Evolutionary conservation across 2,113 vertebrate species (phyloP), one percentile per base, ranked within the genome.

Genomic region (Nannospalax galili): DNA sequence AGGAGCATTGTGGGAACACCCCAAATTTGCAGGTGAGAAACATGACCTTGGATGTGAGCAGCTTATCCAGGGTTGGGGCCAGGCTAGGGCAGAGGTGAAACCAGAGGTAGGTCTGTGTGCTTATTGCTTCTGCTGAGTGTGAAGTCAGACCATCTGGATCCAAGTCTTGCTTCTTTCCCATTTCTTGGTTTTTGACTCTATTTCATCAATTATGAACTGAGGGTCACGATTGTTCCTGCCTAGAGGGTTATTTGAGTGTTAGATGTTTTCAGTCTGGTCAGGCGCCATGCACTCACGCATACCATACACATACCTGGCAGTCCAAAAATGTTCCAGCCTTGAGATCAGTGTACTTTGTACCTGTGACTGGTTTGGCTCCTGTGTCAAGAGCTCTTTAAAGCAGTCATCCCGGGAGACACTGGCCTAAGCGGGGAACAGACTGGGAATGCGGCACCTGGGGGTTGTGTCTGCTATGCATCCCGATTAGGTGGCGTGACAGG

Each of bases 321-420:
- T 79, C 88, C 69, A 35, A 69, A 70, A 84, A 20, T 28, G 16
- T 90, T 77, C 8, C 48, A 74, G 52, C 32, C 17, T 60, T 48
- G 40, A 84, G 56, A 69, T 90, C 91, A 87, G 88, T 60, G 67
- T 6, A 65, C 93, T 94, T 92, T 88, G 81, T n/a, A 88, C 85
- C 74, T n/a, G 64, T 26, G n/a, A 28, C 19, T 19, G 35, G 52
- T 60, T 17, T 4, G 70, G 70, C 65, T 62, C 17, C 60, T 26
- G 35, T 88, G 77, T 84, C 64, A 45, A 87, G 73, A 92, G 60
- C 78, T 72, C n/a, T 70, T 80, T 64, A 93, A 79, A 92, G 35
- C 60, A 84, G 74, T 69, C 28, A 60, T 88, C 85, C 1, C 2
- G 5, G 64, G 70, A 69, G 48, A 45, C 67, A 19, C 35, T 7